These are phyloP conservation scores for Erebia ligea DNA, from an alignment of 2,888 invertebrate genomes.

Conservation along the genomic window DNA sequence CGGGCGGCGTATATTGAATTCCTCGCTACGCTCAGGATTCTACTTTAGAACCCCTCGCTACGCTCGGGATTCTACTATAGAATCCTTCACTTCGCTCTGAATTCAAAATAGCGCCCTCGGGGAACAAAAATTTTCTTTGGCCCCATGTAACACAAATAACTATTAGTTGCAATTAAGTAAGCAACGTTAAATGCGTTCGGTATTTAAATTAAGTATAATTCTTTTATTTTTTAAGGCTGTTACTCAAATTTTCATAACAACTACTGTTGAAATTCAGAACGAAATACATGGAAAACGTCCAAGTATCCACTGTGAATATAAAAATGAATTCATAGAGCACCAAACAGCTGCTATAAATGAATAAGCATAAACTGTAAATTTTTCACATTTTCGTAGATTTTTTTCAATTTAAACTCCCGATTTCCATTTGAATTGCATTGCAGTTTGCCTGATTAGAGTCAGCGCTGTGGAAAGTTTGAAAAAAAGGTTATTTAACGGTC, in stretches of 20 bases:
- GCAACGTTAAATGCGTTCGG: not conserved
- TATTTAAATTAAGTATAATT: slow-evolving; percentile 14
- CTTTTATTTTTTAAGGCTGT: not conserved
- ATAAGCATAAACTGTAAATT: not conserved
- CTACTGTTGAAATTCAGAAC: not conserved
- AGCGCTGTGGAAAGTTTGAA: not conserved
- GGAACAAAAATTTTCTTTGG: no score
- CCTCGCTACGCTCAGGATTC: no score
- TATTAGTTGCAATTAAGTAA: slow-evolving; percentile 7
- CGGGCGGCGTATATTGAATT: no score
- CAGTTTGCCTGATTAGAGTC: slow-evolving; percentile 8
- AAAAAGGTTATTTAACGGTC: slow-evolving; percentile 11
- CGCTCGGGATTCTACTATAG: no score
- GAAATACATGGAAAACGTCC: slow-evolving; percentile 7
- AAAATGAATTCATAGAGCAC: slow-evolving; percentile 8
- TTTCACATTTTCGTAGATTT: slow-evolving; percentile 18
- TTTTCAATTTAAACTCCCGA: slow-evolving; percentile 2
- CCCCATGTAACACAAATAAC: no score
- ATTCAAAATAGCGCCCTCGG: no score
- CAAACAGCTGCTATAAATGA: slow-evolving; percentile 11
- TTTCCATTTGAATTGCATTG: slow-evolving; percentile 21
- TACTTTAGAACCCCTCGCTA: no score
- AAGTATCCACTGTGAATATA: not conserved
- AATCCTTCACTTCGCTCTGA: no score
- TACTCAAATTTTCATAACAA: not conserved